These are phyloP conservation scores for Gopherus evgoodei DNA, from an alignment of 2,113 vertebrate genomes.

Conservation along the genomic window DNA sequence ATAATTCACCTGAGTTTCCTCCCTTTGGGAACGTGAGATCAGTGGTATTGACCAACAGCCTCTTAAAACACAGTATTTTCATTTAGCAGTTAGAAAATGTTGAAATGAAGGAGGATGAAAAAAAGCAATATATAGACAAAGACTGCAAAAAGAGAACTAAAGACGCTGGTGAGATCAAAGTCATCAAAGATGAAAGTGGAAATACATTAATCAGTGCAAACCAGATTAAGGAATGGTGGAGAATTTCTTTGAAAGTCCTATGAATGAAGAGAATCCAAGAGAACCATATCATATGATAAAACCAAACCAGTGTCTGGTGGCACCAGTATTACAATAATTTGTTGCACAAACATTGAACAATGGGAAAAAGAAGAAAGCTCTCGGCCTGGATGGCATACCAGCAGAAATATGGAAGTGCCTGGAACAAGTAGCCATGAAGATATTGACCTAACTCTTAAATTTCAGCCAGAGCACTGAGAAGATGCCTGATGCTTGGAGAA, in stretches of 20 bases:
- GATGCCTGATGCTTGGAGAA: no score
- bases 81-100: neutral
- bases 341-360: no score
- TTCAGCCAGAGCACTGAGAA: no score
- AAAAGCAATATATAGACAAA: neutral
- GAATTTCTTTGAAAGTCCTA: neutral
- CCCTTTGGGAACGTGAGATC: neutral
- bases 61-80: neutral
- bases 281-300: neutral
- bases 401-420: no score
- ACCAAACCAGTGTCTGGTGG: no score
- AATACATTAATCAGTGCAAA: neutral
- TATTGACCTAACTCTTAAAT: no score
- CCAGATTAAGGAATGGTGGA: no score
- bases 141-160: neutral
- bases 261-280: neutral
- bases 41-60: neutral
- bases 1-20: neutral
- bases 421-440: no score
- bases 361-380: no score
- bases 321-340: no score
- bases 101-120: neutral
- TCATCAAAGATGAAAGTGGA: neutral
- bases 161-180: neutral
- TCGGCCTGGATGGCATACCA: no score